Evolutionary conservation across 2,888 invertebrate species (phyloP).

Genomic region (Leptopilina myrica): DNA sequence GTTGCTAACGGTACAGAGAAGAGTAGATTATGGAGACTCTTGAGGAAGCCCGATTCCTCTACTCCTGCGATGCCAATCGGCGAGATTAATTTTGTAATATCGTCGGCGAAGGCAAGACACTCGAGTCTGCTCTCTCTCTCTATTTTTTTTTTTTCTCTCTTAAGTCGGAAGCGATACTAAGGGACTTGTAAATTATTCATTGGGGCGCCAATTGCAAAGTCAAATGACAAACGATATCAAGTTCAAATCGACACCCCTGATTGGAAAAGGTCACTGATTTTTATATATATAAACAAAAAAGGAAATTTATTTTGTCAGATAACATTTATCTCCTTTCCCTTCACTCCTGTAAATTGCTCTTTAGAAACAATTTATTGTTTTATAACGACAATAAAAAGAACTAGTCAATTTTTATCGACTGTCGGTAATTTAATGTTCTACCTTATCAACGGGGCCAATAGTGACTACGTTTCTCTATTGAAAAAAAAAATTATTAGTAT

Average conservation of each 20-base stretch:
- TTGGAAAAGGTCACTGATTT: conserved; percentile 38
- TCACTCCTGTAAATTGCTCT: too few relatives aligned
- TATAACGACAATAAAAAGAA: too few relatives aligned
- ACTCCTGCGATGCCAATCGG: conserved; percentile 49
- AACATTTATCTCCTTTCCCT: background rate
- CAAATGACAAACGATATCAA: conserved; percentile 48
- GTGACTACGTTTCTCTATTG: too few relatives aligned
- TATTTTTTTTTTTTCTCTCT: conserved; percentile 40
- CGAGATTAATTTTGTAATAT: conserved; percentile 53
- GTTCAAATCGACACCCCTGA: conserved; percentile 43
- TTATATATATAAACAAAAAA: conserved; percentile 14
- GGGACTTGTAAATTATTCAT: conserved; percentile 55
- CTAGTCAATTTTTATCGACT: too few relatives aligned
- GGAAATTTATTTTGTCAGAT: background rate
- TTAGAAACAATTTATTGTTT: too few relatives aligned
- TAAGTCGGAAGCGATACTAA: conserved; percentile 52
- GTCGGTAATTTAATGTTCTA: too few relatives aligned
- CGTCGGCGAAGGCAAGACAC: conserved; percentile 44
- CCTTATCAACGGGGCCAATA: too few relatives aligned
- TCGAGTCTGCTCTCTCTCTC: conserved; percentile 25
- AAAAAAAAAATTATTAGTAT: too few relatives aligned
- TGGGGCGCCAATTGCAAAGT: conserved; percentile 51
- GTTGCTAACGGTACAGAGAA: conserved; percentile 16
- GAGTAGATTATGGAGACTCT: conserved; percentile 49
- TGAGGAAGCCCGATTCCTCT: conserved; percentile 48